Evolutionary conservation across 2,888 invertebrate genomes (phyloP).

Genomic region (Rosalia funebris): DNA sequence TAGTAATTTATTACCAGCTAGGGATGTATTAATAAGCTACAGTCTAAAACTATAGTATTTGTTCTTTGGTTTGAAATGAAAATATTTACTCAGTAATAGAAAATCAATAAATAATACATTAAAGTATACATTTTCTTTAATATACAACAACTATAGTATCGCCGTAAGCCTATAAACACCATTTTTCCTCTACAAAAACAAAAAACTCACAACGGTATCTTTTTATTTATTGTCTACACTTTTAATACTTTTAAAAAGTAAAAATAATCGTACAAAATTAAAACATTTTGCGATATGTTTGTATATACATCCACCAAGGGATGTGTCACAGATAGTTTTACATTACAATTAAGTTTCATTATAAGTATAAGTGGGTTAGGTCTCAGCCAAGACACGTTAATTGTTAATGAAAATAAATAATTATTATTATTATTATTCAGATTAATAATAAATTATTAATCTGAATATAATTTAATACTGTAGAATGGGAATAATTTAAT

Average conservation of each 20-base stretch:
- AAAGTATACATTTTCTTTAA: slow-evolving; percentile 51
- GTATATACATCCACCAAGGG: slow-evolving; percentile 48
- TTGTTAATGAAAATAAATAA: slow-evolving; percentile 12
- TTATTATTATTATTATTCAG: too few relatives aligned
- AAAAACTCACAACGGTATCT: slow-evolving; percentile 56
- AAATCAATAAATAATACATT: slow-evolving; percentile 51
- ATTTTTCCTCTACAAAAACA: slow-evolving; percentile 53
- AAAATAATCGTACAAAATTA: slow-evolving; percentile 45
- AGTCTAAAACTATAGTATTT: slow-evolving; percentile 59
- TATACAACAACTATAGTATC: slow-evolving; percentile 54
- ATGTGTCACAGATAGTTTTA: slow-evolving; percentile 50
- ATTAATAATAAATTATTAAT: too few relatives aligned
- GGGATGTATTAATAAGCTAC: slow-evolving; percentile 55
- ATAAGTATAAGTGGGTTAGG: slow-evolving; percentile 17
- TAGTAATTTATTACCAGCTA: slow-evolving; percentile 53
- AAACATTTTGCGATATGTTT: slow-evolving; percentile 53
- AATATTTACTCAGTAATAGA: slow-evolving; percentile 46
- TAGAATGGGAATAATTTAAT: background rate
- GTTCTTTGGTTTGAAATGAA: slow-evolving; percentile 57
- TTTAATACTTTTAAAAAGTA: slow-evolving; percentile 55
- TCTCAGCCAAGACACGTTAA: slow-evolving; percentile 15
- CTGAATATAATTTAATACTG: slow-evolving; percentile 21
- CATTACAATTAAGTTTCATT: slow-evolving; percentile 27
- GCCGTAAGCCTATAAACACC: slow-evolving; percentile 53
- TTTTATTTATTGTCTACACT: slow-evolving; percentile 61